These are phyloP conservation scores for Rhinoraja longicauda DNA, from an alignment of 2,797 vertebrate species.

Conservation along the genomic window DNA sequence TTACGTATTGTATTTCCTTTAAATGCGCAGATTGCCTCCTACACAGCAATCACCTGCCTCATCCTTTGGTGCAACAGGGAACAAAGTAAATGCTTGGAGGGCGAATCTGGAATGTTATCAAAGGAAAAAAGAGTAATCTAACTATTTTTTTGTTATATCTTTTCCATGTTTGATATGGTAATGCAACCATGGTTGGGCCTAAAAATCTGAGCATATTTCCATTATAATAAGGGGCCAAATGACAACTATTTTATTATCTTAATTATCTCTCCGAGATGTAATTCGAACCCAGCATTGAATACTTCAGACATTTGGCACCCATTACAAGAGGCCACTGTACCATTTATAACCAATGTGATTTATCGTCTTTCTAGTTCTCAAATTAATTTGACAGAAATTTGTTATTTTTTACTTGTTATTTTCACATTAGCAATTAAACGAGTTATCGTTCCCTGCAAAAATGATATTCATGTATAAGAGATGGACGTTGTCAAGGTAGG, in stretches of 20 bases:
- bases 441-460: not conserved
- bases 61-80: not conserved
- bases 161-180: not conserved
- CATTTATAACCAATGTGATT: not conserved
- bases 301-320: not conserved
- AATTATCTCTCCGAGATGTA: not conserved
- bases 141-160: not conserved
- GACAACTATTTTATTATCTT: not conserved
- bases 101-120: not conserved
- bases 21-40: not conserved
- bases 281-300: not conserved
- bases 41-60: not conserved
- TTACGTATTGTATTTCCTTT: not conserved
- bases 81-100: not conserved
- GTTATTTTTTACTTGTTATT: not conserved
- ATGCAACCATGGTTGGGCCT: not conserved
- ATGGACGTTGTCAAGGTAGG: not conserved
- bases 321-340: not conserved
- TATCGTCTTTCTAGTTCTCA: not conserved
- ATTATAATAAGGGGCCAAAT: not conserved
- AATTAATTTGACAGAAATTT: not conserved
- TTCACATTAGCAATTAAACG: not conserved
- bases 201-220: not conserved
- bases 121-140: not conserved
- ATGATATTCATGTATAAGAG: not conserved